A percentile compares a stretch with the other conserved stretches of the same genome.
phyloP scores from a whole-genome alignment of 2,888 invertebrate genomes.

The Melitaea athalia region DNA sequence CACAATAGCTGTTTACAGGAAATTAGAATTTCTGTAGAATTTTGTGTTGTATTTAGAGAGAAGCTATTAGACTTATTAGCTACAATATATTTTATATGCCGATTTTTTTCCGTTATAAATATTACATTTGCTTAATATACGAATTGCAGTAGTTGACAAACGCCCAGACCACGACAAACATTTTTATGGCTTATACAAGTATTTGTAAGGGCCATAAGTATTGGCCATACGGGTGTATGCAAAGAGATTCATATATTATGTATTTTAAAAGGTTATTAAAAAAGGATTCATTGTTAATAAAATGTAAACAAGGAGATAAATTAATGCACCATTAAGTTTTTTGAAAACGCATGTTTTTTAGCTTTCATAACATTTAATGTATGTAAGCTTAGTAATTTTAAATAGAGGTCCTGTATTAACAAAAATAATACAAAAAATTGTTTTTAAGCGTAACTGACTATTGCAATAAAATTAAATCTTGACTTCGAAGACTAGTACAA shows the following conservation, averaged over 20 bases:
- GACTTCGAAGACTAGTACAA: no score
- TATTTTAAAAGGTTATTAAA: neutral
- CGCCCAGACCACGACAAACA: neutral
- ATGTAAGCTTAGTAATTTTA: no score
- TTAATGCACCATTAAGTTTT: no score
- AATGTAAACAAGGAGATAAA: neutral
- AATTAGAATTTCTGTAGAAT: constrained; percentile 2
- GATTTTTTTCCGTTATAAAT: neutral
- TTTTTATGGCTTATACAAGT: neutral
- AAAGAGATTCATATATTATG: no score
- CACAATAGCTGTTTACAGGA: constrained; percentile 14
- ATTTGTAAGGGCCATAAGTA: no score
- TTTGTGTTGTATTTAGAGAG: neutral
- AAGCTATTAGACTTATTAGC: neutral
- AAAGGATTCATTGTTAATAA: neutral
- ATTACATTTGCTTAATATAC: neutral
- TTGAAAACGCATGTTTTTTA: no score
- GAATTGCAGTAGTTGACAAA: neutral
- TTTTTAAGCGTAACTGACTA: no score
- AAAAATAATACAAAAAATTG: no score
- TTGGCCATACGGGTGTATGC: no score
- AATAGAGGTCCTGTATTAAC: no score
- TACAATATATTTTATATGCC: neutral
- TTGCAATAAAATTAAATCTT: no score
- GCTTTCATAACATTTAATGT: no score